Evolutionary conservation across 1,140 invertebrate species (phyloP), one percentile per base, ranked within the genome.

Genomic region (Zaprionus nigranus): DNA sequence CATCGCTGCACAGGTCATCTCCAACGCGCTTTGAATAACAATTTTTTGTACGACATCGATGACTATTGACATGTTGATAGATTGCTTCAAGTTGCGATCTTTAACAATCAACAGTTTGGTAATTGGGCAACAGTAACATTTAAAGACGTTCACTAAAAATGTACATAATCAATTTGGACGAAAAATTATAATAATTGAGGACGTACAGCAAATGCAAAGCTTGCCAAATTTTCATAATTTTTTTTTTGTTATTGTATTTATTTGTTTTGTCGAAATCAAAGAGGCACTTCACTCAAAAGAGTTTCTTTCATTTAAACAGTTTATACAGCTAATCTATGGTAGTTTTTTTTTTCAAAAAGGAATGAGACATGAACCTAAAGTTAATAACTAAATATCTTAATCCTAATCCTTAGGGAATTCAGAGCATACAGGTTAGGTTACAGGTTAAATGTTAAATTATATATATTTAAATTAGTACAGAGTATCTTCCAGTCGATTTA

Each of bases 1-100:
- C 1, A 65, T 75, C 7, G 57, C 62, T 0, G 59, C 38, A n/a
- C 71, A 81, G 15, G 67, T 73, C 2, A 88, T 26, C 13, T 87
- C 81, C 26, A 70, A 73, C 7, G 68, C 78, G 51, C 79, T 74
- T 4, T 79, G 71, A 20, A 90, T 28, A 15, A 87, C 65, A 24
- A 88, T 57, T n/a, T 61, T 58, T 53, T 87, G 81, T 7, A 90
- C 49, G 12, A 88, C 53, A 81, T 84, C 75, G 26, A 87, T 68
- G 34, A 90, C 65, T 12, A 81, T 30, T 12, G 85, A 84, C 84
- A 87, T 87, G 38, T 49, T 82, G 30, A 11, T 40, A 22, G n/a
- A 26, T 36, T 11, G n/a, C 26, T 38, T 13, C 20, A 30, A 51
- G 34, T 2, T 7, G 26, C 7, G 63, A 36, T 62, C 40, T 53